Conservation (phyloP, 2,113 vertebrate species). For the Pterocles orientalis region DNA sequence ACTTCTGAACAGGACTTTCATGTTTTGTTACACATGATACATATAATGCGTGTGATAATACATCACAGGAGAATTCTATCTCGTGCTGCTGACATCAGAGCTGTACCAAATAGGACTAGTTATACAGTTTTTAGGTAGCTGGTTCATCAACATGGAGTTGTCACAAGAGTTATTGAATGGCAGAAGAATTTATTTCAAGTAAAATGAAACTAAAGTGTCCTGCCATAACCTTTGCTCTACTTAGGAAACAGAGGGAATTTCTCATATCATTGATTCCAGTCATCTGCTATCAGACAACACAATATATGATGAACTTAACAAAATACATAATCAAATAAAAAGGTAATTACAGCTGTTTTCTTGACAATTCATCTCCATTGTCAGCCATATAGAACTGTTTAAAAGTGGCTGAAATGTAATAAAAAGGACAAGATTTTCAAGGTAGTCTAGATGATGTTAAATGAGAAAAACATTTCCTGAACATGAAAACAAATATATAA, state of each 20-base stretch:
- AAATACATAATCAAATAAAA: neutral
- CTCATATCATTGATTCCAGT: neutral
- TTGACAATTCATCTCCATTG: neutral
- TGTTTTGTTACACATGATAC: fast-evolving
- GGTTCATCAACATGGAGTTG: neutral
- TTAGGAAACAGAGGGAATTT: neutral
- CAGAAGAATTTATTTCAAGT: neutral
- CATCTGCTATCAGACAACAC: neutral
- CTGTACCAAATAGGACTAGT: neutral
- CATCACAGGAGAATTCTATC: neutral
- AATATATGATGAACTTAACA: neutral
- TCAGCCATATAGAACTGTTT: neutral
- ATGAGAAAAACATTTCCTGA: neutral
- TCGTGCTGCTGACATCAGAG: neutral
- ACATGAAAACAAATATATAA: neutral
- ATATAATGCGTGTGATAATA: neutral
- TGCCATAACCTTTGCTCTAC: neutral
- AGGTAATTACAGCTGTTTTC: neutral
- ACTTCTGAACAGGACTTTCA: neutral
- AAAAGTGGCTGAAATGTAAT: neutral
- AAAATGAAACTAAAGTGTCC: neutral
- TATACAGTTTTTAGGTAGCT: neutral
- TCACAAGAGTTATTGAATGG: neutral
- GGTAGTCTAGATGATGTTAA: neutral
- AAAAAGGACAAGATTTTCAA: neutral